A percentile compares a stretch with the other conserved stretches of the same genome.
phyloP scores from a whole-genome alignment of 2,888 invertebrate genomes.

The Agelastica alni region DNA sequence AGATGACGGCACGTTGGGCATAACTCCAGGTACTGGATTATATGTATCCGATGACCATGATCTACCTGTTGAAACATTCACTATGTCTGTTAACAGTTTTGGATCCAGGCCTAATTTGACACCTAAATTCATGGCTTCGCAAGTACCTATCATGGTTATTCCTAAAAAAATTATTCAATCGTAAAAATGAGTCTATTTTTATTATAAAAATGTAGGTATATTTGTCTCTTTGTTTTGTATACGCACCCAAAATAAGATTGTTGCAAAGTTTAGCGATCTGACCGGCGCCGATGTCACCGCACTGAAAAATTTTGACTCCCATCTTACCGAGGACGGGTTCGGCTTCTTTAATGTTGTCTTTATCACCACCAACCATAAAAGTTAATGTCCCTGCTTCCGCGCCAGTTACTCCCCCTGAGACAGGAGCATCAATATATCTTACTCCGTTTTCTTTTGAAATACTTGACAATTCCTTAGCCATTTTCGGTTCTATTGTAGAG shows the following conservation, averaged over 20 bases:
- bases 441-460: conserved; percentile 68
- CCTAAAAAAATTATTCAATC: too few relatives aligned
- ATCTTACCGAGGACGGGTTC: conserved; percentile 75
- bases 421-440: conserved; percentile 92
- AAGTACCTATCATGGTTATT: conserved; percentile 87
- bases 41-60: conserved; percentile 97
- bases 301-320: conserved; percentile 92
- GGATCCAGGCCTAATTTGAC: conserved; percentile 90
- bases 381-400: conserved; percentile 91
- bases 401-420: conserved; percentile 95
- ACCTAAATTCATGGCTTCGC: conserved; percentile 96
- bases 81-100: conserved; percentile 81
- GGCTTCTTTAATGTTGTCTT: conserved; percentile 71
- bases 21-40: conserved; percentile 94
- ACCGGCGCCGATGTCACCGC: conserved; percentile 88
- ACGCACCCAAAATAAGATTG: conserved; percentile 86
- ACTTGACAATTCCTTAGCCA: conserved; percentile 74
- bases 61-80: conserved; percentile 93
- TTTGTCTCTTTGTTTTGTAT: too few relatives aligned
- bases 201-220: too few relatives aligned
- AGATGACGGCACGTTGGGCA: conserved; percentile 85
- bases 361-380: conserved; percentile 93
- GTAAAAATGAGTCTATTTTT: too few relatives aligned
- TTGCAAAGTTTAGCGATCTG: conserved; percentile 97
- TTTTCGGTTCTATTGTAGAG: conserved; percentile 91